Conservation (phyloP, 2,113 vertebrate species). For the Strix uralensis region DNA sequence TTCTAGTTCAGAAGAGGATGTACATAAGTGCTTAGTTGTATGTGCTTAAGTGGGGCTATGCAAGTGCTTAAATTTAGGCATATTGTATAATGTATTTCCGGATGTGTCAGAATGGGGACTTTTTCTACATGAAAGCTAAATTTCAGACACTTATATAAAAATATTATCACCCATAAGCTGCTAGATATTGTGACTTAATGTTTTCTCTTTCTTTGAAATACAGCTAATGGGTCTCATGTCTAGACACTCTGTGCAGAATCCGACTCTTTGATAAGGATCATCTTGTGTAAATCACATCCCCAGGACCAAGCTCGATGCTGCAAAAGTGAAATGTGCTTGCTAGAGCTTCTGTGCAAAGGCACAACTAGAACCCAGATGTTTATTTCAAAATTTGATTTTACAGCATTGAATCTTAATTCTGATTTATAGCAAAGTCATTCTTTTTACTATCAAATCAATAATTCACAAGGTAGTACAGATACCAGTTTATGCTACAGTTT, state of each 20-base stretch:
- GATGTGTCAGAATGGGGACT: neutral
- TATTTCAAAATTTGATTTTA: neutral
- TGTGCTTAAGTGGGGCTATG: neutral
- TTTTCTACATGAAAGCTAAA: neutral
- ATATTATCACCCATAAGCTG: neutral
- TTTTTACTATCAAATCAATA: neutral
- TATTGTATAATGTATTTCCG: neutral
- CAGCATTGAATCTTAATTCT: neutral
- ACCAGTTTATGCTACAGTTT: neutral
- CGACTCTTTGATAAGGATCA: neutral
- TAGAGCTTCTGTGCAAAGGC: neutral
- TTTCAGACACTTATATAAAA: neutral
- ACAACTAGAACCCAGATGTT: neutral
- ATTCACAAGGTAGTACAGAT: neutral
- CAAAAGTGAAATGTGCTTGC: neutral
- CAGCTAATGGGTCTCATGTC: neutral
- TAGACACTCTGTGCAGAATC: neutral
- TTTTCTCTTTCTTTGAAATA: neutral
- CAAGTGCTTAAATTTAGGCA: neutral
- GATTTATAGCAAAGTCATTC: neutral
- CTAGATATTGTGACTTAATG: neutral
- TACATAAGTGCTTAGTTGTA: neutral
- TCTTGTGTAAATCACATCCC: neutral
- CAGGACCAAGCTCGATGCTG: accelerated
- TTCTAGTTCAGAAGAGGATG: neutral